These are phyloP conservation scores for Melanaphis sacchari DNA, from an alignment of 1,140 invertebrate genomes.

Conservation along the genomic window DNA sequence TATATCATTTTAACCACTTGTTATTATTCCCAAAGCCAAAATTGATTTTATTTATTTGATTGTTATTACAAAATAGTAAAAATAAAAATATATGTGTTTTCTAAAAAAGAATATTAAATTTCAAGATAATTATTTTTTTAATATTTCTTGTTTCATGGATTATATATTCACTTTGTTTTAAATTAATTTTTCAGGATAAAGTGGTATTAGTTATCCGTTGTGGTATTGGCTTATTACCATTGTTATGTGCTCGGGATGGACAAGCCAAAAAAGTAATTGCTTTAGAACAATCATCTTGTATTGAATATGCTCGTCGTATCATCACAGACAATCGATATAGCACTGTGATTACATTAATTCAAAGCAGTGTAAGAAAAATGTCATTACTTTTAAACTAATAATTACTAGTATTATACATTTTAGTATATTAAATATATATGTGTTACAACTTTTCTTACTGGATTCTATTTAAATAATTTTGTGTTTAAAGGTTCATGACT, in stretches of 20 bases:
- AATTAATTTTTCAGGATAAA: slow-evolving; percentile 19
- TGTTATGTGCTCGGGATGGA: slow-evolving; percentile 40
- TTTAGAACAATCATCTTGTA: slow-evolving; percentile 31
- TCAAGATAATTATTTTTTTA: neutral
- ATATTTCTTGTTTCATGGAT: neutral
- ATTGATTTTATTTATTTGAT: no score
- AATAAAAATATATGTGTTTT: neutral
- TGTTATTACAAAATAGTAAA: neutral
- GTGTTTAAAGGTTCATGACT: slow-evolving; percentile 24
- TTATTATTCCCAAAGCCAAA: no score
- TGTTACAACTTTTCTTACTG: neutral
- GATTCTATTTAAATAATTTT: neutral
- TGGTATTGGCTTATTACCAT: slow-evolving; percentile 45
- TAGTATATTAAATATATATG: neutral
- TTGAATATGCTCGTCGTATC: slow-evolving; percentile 38
- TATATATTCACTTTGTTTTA: neutral
- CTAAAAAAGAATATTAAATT: neutral
- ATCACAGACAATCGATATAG: slow-evolving; percentile 1
- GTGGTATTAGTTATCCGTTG: slow-evolving; percentile 15
- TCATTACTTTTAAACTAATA: neutral
- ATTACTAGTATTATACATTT: neutral
- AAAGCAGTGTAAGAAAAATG: slow-evolving; percentile 20
- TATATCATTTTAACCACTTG: no score
- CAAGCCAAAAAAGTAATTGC: slow-evolving; percentile 26
- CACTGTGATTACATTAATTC: neutral